Conservation (phyloP, 2,113 vertebrate species). For the Edolisoma coerulescens region DNA sequence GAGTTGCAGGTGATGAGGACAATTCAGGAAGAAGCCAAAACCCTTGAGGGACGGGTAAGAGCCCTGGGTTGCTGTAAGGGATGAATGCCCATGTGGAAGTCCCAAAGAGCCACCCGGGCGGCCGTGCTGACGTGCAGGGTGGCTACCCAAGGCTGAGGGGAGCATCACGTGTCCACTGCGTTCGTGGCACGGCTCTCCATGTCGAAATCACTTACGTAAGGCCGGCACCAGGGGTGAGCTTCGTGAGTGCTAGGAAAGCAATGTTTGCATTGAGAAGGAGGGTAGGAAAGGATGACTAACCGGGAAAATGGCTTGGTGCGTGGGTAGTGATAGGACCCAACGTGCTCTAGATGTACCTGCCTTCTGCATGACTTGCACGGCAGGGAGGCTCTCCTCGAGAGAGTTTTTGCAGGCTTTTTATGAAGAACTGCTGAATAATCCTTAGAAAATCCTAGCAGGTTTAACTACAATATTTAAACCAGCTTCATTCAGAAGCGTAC, state of each 20-base stretch:
- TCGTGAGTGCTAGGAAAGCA: background rate
- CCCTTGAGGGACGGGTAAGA: background rate
- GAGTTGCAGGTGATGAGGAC: background rate
- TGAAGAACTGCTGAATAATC: background rate
- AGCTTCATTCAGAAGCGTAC: background rate
- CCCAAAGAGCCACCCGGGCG: background rate
- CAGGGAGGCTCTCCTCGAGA: background rate
- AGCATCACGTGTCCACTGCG: fast-evolving
- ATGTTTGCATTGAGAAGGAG: constrained; percentile 1
- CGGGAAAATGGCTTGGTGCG: background rate
- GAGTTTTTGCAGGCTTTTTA: background rate
- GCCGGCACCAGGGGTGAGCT: background rate
- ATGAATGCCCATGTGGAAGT: fast-evolving
- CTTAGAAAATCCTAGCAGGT: background rate
- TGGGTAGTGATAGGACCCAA: background rate
- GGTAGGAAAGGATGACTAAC: background rate
- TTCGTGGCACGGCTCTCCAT: background rate
- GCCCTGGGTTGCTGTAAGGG: background rate
- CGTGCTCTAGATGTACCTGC: background rate
- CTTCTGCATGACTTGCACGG: background rate
- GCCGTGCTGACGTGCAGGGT: fast-evolving
- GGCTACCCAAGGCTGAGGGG: background rate
- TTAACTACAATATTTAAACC: background rate
- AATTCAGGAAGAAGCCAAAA: background rate
- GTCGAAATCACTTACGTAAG: background rate